Evolutionary conservation across 2,113 vertebrate species (phyloP).

Genomic region (Myotis brandtii): DNA sequence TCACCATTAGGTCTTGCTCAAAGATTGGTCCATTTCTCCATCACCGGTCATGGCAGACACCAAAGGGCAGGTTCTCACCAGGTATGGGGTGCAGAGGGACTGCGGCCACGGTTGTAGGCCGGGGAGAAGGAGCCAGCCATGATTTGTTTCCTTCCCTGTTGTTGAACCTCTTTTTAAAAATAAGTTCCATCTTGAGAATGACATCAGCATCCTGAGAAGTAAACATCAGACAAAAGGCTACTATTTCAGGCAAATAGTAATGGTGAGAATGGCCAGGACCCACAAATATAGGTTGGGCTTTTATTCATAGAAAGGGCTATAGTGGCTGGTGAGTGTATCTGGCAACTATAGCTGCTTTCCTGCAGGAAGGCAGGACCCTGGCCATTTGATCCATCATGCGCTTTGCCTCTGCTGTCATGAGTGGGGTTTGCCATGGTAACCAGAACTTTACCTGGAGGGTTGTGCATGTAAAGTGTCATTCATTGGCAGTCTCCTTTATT

Average conservation of each 20-base stretch:
- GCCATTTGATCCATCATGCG: not conserved
- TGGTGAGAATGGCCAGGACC: conserved; percentile 38
- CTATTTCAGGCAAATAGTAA: conserved; percentile 55
- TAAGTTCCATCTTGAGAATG: conserved; percentile 47
- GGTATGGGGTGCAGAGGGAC: not conserved
- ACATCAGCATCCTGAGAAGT: conserved; percentile 45
- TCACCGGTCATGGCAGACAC: not conserved
- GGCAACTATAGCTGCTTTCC: conserved; percentile 4
- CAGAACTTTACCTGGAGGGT: conserved; percentile 67
- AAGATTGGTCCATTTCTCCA: not conserved
- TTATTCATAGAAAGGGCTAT: not conserved
- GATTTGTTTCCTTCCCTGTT: conserved; percentile 9
- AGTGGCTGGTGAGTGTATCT: not conserved
- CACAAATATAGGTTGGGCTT: conserved; percentile 22
- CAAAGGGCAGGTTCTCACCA: not conserved
- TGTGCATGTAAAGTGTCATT: conserved; percentile 65
- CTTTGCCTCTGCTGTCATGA: conserved; percentile 38
- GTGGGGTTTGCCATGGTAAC: conserved; percentile 75
- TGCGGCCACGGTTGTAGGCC: not conserved
- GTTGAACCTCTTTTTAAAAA: conserved; percentile 28
- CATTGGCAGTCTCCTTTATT: conserved; percentile 69
- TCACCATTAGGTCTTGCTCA: not conserved
- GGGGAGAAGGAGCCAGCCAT: not conserved
- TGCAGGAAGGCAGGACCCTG: conserved; percentile 11
- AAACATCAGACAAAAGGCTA: conserved; percentile 45